Percentiles rank a stretch among this genome's conserved stretches.
phyloP scores from a whole-genome alignment of 1,140 invertebrate species.

The Elymnias hypermnestra region DNA sequence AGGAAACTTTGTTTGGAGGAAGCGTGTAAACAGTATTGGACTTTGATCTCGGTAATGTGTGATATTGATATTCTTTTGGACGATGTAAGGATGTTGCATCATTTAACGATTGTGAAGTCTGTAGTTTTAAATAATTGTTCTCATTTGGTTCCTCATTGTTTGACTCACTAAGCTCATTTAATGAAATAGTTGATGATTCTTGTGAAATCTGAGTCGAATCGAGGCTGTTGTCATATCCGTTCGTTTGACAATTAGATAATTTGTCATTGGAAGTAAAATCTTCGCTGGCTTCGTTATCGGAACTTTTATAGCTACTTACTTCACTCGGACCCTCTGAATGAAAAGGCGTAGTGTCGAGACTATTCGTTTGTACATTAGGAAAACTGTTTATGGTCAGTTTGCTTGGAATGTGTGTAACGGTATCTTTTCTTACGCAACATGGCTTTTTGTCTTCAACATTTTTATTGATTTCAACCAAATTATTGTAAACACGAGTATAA shows the following conservation, averaged over 20 bases:
- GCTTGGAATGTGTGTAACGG: conserved; percentile 63
- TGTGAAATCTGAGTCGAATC: conserved; percentile 10
- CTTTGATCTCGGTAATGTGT: conserved; percentile 44
- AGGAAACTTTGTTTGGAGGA: conserved; percentile 67
- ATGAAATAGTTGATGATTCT: conserved; percentile 22
- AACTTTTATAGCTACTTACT: conserved; percentile 74
- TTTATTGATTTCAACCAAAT: conserved; percentile 27
- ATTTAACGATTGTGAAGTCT: conserved; percentile 60
- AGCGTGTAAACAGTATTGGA: conserved; percentile 49
- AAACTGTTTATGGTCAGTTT: conserved; percentile 48
- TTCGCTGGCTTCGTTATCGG: conserved; percentile 67
- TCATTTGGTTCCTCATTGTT: conserved; percentile 25
- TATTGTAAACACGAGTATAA: conserved; percentile 64
- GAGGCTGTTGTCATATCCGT: conserved; percentile 15
- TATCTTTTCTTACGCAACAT: conserved; percentile 40
- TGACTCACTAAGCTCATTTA: conserved; percentile 26
- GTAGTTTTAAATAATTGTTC: conserved; percentile 27
- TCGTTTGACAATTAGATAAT: conserved; percentile 23
- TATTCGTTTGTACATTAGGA: conserved; percentile 46
- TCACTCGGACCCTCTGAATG: conserved; percentile 60
- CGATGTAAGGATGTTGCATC: conserved; percentile 30
- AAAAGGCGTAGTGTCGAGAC: conserved; percentile 57
- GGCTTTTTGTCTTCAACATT: conserved; percentile 17
- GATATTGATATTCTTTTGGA: conserved; percentile 21
- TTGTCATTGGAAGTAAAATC: conserved; percentile 23